Base-by-base conservation (phyloP, 2,113 vertebrate species). In the Podilymbus podiceps region DNA sequence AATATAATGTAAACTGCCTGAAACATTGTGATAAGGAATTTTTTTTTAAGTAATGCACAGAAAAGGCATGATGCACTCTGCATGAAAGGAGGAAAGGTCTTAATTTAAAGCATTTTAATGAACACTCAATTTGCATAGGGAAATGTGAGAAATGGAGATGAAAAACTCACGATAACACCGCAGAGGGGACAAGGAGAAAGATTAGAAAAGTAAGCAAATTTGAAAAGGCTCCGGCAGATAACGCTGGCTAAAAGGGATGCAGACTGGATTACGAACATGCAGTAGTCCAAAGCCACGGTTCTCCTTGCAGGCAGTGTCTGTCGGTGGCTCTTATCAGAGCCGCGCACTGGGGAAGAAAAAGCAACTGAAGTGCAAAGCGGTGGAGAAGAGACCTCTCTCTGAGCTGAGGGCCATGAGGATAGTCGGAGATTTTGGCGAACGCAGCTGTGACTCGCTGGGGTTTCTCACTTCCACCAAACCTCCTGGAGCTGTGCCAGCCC, bases 1-100 rank as follows among this genome's bases (percentile, higher is more conserved):
- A 98, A 96, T 96, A 92, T 96, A 97, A 96, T 93, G 77, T 90
- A 94, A 95, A 97, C 95, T 80, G 96, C 97, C 97, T 98, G 97
- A 96, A 97, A 94, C 90, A 78, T n/a, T 95, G 95, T 25, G 98
- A 98, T 98, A 98, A 98, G 98, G 92, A 90, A 19, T 56, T 93
- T 92, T 85, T 89, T 89, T 94, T 87, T 35, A 67, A 85, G 44
- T 63, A 52, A 85, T 68, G 88, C 91, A 90, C 66, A 93, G 85
- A 94, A 91, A 92, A 97, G 88, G 35, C 91, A 88, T 21, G 82
- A 93, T 59, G 76, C 85, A 71, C 91, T 84, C 80, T 50, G 84
- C 82, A 74, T 92, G 94, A 93, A 96, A 88, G 89, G 84, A 92
- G 72, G 89, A 85, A 97, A 96, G 84, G 97, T 97, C 97, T 98